Evolutionary conservation across 2,888 invertebrate species (phyloP).

Genomic region (Adelphocoris suturalis): DNA sequence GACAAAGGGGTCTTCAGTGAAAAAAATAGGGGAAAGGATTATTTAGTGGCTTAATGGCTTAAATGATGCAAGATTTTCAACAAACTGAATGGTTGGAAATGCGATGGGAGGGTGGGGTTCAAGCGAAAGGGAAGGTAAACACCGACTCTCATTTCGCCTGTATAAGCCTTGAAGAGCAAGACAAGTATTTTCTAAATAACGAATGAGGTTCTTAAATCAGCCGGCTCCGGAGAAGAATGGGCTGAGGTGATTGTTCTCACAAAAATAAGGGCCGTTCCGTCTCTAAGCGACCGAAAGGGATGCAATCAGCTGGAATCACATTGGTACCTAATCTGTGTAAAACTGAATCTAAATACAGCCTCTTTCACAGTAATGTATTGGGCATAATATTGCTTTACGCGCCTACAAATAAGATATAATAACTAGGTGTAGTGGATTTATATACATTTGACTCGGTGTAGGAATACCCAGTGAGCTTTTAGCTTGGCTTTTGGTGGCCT

Average conservation of each 20-base stretch:
- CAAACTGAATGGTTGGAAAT: neutral
- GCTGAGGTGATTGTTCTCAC: neutral
- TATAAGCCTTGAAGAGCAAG: neutral
- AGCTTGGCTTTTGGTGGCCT: too few species aligned
- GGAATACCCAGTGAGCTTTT: too few species aligned
- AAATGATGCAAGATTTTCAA: constrained; percentile 50
- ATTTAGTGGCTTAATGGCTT: constrained; percentile 39
- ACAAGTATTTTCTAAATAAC: constrained; percentile 15
- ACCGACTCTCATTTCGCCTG: neutral
- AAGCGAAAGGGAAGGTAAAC: constrained; percentile 12
- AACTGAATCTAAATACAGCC: neutral
- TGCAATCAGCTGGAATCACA: neutral
- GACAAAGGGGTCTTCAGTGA: neutral
- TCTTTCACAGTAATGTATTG: neutral
- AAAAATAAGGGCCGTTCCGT: neutral
- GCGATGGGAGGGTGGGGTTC: neutral
- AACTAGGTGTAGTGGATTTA: too few species aligned
- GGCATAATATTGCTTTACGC: neutral
- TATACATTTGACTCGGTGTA: too few species aligned
- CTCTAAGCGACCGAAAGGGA: neutral
- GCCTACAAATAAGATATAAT: too few species aligned
- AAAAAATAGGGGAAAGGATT: neutral
- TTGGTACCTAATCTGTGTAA: neutral
- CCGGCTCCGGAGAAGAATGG: neutral
- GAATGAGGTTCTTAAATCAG: constrained; percentile 26